Evolutionary conservation across 1,140 invertebrate genomes (phyloP).

Genomic region (Ganaspis sp.): DNA sequence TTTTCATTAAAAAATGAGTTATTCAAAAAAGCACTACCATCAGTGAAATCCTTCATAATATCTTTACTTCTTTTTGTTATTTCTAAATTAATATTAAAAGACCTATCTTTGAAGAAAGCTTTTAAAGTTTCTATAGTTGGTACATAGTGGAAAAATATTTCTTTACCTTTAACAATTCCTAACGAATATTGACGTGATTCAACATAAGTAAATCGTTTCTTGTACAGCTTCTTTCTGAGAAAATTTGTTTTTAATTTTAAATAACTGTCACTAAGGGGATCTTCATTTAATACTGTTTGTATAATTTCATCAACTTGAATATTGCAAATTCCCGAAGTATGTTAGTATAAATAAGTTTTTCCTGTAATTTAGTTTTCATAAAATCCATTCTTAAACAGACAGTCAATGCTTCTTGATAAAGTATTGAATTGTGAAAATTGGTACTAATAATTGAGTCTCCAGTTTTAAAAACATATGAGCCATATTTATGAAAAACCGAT

Average conservation of each 20-base stretch:
- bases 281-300: conserved; percentile 10
- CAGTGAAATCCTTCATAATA: conserved; percentile 53
- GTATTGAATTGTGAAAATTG: neutral
- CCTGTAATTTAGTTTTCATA: neutral
- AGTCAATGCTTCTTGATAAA: neutral
- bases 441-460: neutral
- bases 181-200: conserved; percentile 2
- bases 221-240: conserved; percentile 44
- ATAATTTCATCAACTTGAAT: too few species aligned
- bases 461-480: neutral
- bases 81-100: conserved; percentile 38
- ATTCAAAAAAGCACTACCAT: conserved; percentile 55
- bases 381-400: neutral
- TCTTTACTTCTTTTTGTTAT: conserved; percentile 34
- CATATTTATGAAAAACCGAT: neutral
- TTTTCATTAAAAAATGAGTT: conserved; percentile 59
- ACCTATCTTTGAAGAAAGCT: conserved; percentile 49
- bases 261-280: neutral
- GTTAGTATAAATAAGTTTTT: too few species aligned
- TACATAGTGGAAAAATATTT: conserved; percentile 55
- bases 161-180: conserved; percentile 14
- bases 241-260: conserved; percentile 26
- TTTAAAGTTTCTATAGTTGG: conserved; percentile 39
- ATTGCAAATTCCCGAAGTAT: neutral
- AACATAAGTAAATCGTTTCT: conserved; percentile 52